phyloP scores from a whole-genome alignment of 2,113 vertebrate species.

The Bubo scandiacus region DNA sequence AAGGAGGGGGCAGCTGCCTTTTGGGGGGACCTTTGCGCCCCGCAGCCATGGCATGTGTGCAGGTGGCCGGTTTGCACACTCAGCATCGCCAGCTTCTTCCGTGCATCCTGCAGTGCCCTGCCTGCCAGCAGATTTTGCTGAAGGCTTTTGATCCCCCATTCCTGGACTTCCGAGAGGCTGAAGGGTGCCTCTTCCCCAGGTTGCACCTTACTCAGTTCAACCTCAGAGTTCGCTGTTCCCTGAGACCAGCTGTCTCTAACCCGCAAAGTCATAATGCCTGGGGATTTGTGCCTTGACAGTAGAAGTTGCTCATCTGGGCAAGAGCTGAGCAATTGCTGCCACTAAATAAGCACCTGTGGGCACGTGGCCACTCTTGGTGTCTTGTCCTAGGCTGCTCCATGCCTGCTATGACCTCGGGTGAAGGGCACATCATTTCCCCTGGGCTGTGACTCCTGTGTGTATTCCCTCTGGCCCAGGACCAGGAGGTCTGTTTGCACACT shows the following conservation, averaged over 20 bases:
- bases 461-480: not conserved
- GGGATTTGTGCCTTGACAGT: not conserved
- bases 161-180: not conserved
- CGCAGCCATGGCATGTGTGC: rapidly evolving
- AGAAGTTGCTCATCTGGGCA: not conserved
- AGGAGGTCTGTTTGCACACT: not conserved
- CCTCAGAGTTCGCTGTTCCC: rapidly evolving
- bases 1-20: not conserved
- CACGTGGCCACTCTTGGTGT: rapidly evolving
- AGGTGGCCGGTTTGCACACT: not conserved
- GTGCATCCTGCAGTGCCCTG: not conserved
- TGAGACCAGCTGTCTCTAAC: not conserved
- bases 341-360: not conserved
- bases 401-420: rapidly evolving
- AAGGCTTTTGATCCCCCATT: not conserved
- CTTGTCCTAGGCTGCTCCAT: not conserved
- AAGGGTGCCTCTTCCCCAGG: not conserved
- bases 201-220: not conserved
- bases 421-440: rapidly evolving
- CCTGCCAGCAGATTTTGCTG: not conserved
- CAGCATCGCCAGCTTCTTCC: not conserved
- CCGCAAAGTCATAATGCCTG: rapidly evolving
- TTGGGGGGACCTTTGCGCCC: rapidly evolving
- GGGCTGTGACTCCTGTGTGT: not conserved
- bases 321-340: not conserved